phyloP scores from a whole-genome alignment of 2,797 vertebrate genomes.

The Peromyscus melanophrys region DNA sequence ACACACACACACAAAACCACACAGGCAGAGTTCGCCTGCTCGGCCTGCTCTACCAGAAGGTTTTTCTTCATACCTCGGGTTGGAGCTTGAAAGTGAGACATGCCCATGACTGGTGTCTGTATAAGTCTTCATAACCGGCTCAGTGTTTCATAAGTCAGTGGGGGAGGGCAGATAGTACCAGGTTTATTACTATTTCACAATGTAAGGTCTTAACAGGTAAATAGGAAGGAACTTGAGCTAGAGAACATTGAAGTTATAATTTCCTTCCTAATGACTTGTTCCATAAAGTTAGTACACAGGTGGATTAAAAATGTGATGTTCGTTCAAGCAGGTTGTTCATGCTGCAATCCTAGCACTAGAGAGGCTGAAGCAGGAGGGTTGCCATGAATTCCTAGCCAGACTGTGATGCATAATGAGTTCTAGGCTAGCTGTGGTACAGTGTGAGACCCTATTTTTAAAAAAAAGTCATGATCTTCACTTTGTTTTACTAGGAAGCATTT shows the following conservation, averaged over 20 bases:
- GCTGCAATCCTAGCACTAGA: neutral
- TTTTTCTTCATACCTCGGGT: neutral
- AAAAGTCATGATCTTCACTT: neutral
- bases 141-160: neutral
- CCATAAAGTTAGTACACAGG: neutral
- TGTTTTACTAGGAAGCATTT: neutral
- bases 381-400: neutral
- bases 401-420: neutral
- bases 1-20: too few relatives aligned
- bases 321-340: neutral
- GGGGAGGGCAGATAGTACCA: neutral
- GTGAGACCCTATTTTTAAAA: neutral
- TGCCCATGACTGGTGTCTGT: neutral
- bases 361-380: neutral
- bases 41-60: neutral
- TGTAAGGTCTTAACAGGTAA: conserved; percentile 20
- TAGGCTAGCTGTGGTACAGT: neutral
- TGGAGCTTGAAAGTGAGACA: neutral
- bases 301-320: conserved; percentile 32
- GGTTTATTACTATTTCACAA: neutral
- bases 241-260: neutral
- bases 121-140: neutral
- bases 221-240: neutral
- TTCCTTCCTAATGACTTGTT: conserved; percentile 49
- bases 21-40: neutral